phyloP scores from a whole-genome alignment of 2,113 vertebrate species.

The Lophochroa leadbeateri region DNA sequence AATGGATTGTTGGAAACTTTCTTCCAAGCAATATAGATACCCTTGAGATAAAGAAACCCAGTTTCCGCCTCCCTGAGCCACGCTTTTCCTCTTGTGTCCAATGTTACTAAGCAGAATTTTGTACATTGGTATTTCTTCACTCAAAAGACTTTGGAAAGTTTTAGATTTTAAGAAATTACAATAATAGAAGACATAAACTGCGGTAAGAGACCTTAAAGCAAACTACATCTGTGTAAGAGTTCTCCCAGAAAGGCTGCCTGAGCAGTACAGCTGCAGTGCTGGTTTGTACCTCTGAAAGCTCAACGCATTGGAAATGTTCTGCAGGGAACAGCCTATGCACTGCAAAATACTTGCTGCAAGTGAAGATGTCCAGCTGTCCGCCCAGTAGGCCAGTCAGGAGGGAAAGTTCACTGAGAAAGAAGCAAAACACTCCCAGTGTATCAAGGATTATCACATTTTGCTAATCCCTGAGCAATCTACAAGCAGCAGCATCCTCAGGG shows the following conservation, averaged over 20 bases:
- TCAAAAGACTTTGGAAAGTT: background rate
- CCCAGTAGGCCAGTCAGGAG: background rate
- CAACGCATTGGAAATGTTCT: background rate
- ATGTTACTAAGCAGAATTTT: background rate
- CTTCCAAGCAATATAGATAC: background rate
- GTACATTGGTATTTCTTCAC: background rate
- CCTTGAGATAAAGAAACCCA: background rate
- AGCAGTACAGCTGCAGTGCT: background rate
- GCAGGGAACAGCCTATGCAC: background rate
- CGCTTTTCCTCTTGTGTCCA: background rate
- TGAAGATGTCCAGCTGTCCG: background rate
- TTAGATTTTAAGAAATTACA: background rate
- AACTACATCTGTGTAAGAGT: background rate
- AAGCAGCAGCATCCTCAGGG: background rate
- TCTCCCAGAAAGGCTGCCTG: background rate
- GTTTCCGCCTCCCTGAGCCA: fast-evolving
- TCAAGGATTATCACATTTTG: background rate
- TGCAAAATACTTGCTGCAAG: background rate
- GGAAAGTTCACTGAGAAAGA: background rate
- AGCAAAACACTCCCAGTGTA: background rate
- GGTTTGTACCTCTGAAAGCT: background rate
- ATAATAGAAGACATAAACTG: background rate
- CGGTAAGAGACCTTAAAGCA: background rate
- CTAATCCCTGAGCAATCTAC: background rate
- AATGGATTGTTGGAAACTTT: background rate